These are phyloP conservation scores for Chelonus formosanus DNA, from an alignment of 2,888 invertebrate genomes.

Conservation along the genomic window DNA sequence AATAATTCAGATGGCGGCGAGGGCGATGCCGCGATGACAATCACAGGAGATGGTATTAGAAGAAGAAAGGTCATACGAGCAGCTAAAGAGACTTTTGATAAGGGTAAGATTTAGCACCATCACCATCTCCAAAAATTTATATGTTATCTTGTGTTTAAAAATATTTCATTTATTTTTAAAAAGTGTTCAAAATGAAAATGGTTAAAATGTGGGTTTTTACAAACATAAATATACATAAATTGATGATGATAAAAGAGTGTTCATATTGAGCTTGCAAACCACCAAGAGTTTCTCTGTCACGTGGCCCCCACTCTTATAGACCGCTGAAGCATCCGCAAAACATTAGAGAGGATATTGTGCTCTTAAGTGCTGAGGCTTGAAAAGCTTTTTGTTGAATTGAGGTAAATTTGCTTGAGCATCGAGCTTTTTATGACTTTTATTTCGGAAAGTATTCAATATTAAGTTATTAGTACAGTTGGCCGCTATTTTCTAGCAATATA, in stretches of 20 bases:
- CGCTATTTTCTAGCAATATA: too few relatives aligned
- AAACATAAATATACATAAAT: background rate
- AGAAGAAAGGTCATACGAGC: constrained; percentile 69
- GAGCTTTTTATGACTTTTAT: background rate
- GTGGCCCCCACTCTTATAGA: constrained; percentile 1
- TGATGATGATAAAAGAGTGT: background rate
- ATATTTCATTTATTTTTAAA: background rate
- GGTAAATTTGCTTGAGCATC: constrained; percentile 4
- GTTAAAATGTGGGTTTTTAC: background rate
- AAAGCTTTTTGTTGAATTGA: constrained; percentile 8
- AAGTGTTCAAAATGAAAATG: too few relatives aligned
- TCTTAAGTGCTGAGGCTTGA: background rate
- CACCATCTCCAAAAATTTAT: too few relatives aligned
- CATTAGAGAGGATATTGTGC: background rate
- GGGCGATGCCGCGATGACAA: constrained; percentile 49
- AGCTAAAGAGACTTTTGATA: constrained; percentile 70
- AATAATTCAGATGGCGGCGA: constrained; percentile 44
- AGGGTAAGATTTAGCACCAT: constrained; percentile 62
- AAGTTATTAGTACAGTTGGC: too few relatives aligned
- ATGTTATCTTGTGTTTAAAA: background rate
- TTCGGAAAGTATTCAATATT: too few relatives aligned
- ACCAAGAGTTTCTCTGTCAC: background rate
- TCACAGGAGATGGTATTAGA: constrained; percentile 61
- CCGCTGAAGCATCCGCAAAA: background rate
- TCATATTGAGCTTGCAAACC: constrained; percentile 2